These are phyloP conservation scores for Hyaena hyaena DNA, from an alignment of 2,113 vertebrate species.

Conservation along the genomic window DNA sequence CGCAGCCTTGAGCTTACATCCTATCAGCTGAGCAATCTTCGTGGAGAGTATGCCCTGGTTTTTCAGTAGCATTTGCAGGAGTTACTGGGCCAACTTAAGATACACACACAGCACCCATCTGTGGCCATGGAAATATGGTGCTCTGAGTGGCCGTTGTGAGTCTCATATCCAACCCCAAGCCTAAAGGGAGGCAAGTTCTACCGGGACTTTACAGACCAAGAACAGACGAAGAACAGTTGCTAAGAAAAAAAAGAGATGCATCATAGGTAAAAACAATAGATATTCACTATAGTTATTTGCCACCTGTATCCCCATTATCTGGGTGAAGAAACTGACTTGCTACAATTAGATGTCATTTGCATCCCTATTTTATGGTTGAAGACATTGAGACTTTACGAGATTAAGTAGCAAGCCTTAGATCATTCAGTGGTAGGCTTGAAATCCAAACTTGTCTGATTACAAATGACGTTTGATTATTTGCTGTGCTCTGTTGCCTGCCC, in stretches of 20 bases:
- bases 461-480: slow-evolving; percentile 29
- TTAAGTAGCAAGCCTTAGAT: not conserved
- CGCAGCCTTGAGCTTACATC: too few relatives aligned
- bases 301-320: not conserved
- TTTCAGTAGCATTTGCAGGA: not conserved
- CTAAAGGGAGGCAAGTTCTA: not conserved
- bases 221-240: not conserved
- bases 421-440: not conserved
- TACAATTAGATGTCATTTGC: not conserved
- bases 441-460: not conserved
- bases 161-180: not conserved
- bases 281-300: not conserved
- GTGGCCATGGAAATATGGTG: not conserved
- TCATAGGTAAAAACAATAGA: not conserved
- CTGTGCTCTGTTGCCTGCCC: not conserved
- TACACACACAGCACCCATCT: not conserved
- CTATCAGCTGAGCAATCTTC: not conserved
- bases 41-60: not conserved
- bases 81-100: not conserved
- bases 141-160: not conserved
- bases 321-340: not conserved
- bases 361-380: not conserved
- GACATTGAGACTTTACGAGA: not conserved
- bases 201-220: not conserved
- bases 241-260: not conserved